Conservation (phyloP, 2,888 invertebrate species). For the Antheraea yamamai region DNA sequence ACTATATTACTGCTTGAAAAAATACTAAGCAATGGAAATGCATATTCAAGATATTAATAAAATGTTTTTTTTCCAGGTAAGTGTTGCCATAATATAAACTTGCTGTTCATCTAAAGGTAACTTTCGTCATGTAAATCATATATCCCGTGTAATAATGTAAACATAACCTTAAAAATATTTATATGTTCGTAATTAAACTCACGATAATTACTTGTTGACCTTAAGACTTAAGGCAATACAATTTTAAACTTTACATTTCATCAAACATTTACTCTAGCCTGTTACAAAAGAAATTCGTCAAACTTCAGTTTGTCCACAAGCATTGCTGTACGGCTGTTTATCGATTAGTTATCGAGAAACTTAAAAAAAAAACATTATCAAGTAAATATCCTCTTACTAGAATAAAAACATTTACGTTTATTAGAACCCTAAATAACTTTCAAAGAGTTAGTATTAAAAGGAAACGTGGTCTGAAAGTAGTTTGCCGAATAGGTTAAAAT, state of each 20-base stretch:
- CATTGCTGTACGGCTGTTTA: background rate
- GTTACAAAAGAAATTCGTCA: background rate
- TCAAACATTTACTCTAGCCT: too few species aligned
- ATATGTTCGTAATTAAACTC: background rate
- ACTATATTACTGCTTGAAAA: background rate
- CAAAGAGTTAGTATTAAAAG: too few species aligned
- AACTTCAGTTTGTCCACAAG: background rate
- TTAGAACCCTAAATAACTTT: too few species aligned
- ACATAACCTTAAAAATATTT: background rate
- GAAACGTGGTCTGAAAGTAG: too few species aligned
- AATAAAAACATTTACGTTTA: too few species aligned
- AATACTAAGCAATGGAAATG: background rate
- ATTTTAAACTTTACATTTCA: background rate
- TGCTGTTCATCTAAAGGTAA: constrained; percentile 21
- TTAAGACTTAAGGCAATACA: background rate
- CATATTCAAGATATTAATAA: constrained; percentile 9
- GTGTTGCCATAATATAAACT: constrained; percentile 37
- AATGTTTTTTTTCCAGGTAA: constrained; percentile 66
- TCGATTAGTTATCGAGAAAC: too few species aligned
- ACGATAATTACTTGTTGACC: background rate
- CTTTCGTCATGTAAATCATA: constrained; percentile 28
- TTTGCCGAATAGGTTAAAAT: too few species aligned
- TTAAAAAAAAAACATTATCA: too few species aligned
- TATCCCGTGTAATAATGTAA: background rate
- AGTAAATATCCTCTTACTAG: too few species aligned